Evolutionary conservation across 2,888 invertebrate genomes (phyloP).

Genomic region (Melinaea marsaeus): DNA sequence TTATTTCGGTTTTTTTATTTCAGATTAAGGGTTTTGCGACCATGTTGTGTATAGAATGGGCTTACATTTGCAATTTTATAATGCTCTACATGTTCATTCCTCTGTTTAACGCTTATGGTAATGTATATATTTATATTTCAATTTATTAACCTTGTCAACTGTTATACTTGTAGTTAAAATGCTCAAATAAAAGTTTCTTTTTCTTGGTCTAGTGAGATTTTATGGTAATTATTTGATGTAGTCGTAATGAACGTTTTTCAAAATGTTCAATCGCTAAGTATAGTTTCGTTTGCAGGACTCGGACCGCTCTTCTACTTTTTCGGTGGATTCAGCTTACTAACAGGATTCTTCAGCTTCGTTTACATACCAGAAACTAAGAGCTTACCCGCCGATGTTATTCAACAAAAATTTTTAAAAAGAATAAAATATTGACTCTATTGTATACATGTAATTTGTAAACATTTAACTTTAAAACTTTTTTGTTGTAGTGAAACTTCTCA

Average conservation of each 20-base stretch:
- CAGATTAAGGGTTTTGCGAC: conserved; percentile 37
- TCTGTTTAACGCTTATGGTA: conserved; percentile 31
- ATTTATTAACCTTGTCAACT: neutral
- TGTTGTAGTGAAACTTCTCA: too few species aligned
- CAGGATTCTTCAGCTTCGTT: conserved; percentile 30
- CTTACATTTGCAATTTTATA: conserved; percentile 33
- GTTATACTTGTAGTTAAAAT: neutral
- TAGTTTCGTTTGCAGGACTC: conserved; percentile 24
- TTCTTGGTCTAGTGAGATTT: neutral
- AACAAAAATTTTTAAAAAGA: conserved; percentile 25
- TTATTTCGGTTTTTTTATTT: conserved; percentile 19
- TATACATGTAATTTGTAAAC: too few species aligned
- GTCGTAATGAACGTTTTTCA: neutral
- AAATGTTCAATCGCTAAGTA: neutral
- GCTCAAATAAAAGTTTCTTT: neutral
- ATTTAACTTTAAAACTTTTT: too few species aligned
- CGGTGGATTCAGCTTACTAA: conserved; percentile 28
- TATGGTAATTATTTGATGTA: neutral
- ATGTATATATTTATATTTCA: neutral
- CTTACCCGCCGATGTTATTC: conserved; percentile 35
- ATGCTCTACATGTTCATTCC: conserved; percentile 38
- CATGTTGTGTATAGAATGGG: conserved; percentile 35
- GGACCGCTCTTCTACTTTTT: conserved; percentile 40
- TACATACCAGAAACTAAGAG: conserved; percentile 39
- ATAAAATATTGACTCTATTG: conserved; percentile 12